Evolutionary conservation across 2,113 vertebrate genomes (phyloP), one percentile per base, ranked within the genome.

Genomic region (Pseudorhombus dupliciocellatus): DNA sequence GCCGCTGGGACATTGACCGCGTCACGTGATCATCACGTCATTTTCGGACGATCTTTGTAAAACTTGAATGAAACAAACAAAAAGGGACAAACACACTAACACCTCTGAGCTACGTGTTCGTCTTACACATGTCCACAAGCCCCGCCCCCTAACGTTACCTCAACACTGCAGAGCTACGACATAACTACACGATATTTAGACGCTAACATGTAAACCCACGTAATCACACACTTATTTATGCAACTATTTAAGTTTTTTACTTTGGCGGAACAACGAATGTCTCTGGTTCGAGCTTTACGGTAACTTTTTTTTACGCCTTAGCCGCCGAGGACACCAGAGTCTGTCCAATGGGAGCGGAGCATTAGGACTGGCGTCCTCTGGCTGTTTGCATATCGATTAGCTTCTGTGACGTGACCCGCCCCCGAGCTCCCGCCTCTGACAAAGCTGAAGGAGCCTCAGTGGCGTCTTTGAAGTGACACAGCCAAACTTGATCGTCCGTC

Each of bases 261-360:
- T 89, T 77, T 55, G 74, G 25, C 67, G 64, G 18, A 81, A 80
- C 76, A 85, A 63, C 64, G 90, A 93, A 91, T 92, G 91, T 93
- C 75, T 80, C 77, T 87, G 89, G 62, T 89, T 57, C 84, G 83
- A 89, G 88, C 90, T 92, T 93, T 91, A 88, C n/a, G n/a, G n/a
- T 82, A 80, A 20, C 2, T 63, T 58, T 53, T 62, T 87, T 87
- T 83, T 86, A 83, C 73, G 77, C 85, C 88, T 88, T 89, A 86
- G 83, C 86, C 77, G n/a, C n/a, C n/a, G 83, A 89, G 65, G 48
- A 66, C 81, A 87, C 75, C 84, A 86, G n/a, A n/a, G n/a, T n/a
- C n/a, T n/a, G n/a, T n/a, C n/a, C n/a, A n/a, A n/a, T n/a, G n/a
- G n/a, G n/a, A n/a, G n/a, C n/a, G n/a, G n/a, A n/a, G n/a, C n/a